phyloP scores from a whole-genome alignment of 2,113 vertebrate species.

The Sturnira hondurensis region DNA sequence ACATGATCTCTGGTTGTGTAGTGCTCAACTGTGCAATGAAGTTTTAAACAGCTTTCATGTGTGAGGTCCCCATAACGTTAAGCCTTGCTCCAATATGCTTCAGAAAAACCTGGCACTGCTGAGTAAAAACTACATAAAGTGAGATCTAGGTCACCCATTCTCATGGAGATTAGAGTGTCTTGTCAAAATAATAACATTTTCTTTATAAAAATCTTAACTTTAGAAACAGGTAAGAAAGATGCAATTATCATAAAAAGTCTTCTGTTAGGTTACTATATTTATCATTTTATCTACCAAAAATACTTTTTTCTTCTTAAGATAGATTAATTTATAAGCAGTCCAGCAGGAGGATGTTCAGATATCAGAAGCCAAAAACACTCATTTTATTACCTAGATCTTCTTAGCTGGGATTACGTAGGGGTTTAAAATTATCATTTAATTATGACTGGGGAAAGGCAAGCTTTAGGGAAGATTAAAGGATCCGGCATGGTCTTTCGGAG shows the following conservation, averaged over 20 bases:
- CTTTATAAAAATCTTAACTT: constrained; percentile 14
- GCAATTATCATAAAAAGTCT: neutral
- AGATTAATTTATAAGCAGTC: constrained; percentile 17
- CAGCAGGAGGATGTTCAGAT: neutral
- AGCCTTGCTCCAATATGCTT: neutral
- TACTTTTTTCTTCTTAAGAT: neutral
- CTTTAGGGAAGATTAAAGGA: constrained; percentile 43
- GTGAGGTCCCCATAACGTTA: neutral
- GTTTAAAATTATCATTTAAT: constrained; percentile 59
- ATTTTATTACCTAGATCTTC: constrained; percentile 20
- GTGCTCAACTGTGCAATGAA: neutral
- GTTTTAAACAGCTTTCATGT: neutral
- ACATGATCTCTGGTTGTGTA: neutral
- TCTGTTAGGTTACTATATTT: neutral
- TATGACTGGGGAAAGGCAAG: constrained; percentile 7
- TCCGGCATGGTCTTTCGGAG: neutral
- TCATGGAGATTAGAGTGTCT: neutral
- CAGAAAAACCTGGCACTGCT: neutral
- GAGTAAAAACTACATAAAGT: neutral
- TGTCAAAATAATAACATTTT: neutral
- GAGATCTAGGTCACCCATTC: neutral
- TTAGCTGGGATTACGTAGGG: constrained; percentile 8
- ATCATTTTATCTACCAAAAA: neutral
- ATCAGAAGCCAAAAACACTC: neutral
- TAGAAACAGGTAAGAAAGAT: neutral